Base-by-base conservation (phyloP, 2,888 invertebrate genomes). In the Osedax fenrisi region DNA sequence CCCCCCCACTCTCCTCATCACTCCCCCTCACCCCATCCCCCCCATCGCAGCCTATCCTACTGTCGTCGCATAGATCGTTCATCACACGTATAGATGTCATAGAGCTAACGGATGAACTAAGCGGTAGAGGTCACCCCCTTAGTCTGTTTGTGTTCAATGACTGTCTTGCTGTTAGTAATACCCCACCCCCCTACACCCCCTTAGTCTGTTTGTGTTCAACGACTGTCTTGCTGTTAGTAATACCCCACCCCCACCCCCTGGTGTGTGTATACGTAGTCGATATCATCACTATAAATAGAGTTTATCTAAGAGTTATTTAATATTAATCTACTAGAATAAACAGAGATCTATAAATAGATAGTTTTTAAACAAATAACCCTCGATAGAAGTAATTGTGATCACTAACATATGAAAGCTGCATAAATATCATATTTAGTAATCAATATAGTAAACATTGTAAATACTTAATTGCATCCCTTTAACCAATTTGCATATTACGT, bases 61-160 rank as follows among this genome's bases (percentile, higher is more conserved):
- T 95, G 61, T 94, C 94, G 3, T 94, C 95, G 3, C 94, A 94
- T 85, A 89, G 95, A 89, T 90, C 77, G 80, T 94, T 94, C 84
- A 89, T 94, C 76, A 89, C 90, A 26, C 90, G 90, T 81, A 90
- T 92, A 81, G 94, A 94, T 83, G 92, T 93, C 73, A 89, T 91
- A 77, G 93, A 94, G 85, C 90, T 93, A 81, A 81, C 83, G 1
- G 83, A 84, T 66, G 90, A 89, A 73, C 86, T 94, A 70, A 91
- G 91, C 77, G 91, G 92, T 21, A 89, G 92, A 79, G 94, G 94
- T 72, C 90, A 91, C 84, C 90, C 90, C 79, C 88, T 97, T 77
- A 89, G 92, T 78, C 86, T 97, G 78, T 94, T 94, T 85, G 87
- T 97, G 26, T 97, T 97, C 86, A 92, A 92, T 59, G 96, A 97